phyloP scores from a whole-genome alignment of 2,113 vertebrate species.

The Euleptes europaea region DNA sequence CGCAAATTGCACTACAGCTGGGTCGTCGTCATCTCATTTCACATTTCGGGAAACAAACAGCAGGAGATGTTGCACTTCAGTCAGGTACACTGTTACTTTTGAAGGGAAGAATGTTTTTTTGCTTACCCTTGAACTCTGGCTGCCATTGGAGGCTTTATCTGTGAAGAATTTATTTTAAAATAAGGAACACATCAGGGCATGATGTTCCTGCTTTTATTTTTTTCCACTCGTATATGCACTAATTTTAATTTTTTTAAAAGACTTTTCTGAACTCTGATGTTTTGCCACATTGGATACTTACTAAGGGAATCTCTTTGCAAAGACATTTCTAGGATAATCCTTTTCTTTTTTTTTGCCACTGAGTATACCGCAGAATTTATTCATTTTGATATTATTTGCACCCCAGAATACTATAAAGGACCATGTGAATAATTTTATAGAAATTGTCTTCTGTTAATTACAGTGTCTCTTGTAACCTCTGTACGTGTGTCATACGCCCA shows the following conservation, averaged over 20 bases:
- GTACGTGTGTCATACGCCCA: constrained; percentile 73
- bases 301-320: constrained; percentile 80
- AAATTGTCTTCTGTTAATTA: constrained; percentile 70
- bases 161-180: constrained; percentile 89
- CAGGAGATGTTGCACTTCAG: constrained; percentile 86
- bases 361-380: constrained; percentile 76
- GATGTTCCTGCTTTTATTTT: constrained; percentile 93
- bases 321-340: constrained; percentile 77
- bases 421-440: constrained; percentile 76
- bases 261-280: constrained; percentile 84
- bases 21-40: constrained; percentile 80
- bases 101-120: constrained; percentile 90
- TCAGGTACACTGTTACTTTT: constrained; percentile 98
- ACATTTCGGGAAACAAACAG: constrained; percentile 75
- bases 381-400: constrained; percentile 72
- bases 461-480: constrained; percentile 66
- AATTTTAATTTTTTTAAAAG: constrained; percentile 92
- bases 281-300: constrained; percentile 87
- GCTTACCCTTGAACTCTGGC: constrained; percentile 85
- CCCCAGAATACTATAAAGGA: constrained; percentile 74
- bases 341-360: constrained; percentile 72
- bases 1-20: constrained; percentile 96
- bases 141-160: constrained; percentile 81
- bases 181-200: constrained; percentile 85
- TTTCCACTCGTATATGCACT: constrained; percentile 97